Evolutionary conservation across 2,797 vertebrate species (phyloP).

Genomic region (Botia kubotai): DNA sequence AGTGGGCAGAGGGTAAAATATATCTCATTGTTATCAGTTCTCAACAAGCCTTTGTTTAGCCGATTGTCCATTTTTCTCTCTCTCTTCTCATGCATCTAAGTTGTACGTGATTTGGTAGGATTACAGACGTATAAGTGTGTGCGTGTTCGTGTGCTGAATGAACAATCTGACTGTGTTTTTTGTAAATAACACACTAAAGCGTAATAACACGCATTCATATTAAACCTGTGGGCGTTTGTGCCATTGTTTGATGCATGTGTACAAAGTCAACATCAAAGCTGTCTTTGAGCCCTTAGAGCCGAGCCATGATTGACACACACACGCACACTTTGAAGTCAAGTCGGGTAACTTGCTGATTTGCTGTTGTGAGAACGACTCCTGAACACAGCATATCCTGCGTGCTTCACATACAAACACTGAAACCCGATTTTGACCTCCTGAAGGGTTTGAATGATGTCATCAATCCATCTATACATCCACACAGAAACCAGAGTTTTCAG

Average conservation of each 20-base stretch:
- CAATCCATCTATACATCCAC: not conserved
- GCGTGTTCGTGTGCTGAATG: not conserved
- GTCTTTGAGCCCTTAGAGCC: slow-evolving; percentile 42
- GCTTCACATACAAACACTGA: slow-evolving; percentile 30
- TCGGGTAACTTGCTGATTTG: slow-evolving; percentile 20
- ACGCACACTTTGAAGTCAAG: slow-evolving; percentile 50
- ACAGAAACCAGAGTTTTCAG: not conserved
- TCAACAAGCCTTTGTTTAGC: slow-evolving; percentile 38
- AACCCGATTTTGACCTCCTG: not conserved
- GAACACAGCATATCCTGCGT: slow-evolving; percentile 40
- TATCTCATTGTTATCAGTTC: slow-evolving; percentile 48
- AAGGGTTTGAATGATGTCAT: not conserved
- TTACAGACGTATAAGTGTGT: slow-evolving; percentile 17
- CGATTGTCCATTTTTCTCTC: slow-evolving; percentile 6
- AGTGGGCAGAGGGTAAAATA: slow-evolving; percentile 33
- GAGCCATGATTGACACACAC: slow-evolving; percentile 20
- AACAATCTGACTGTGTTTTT: not conserved
- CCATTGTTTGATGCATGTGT: slow-evolving; percentile 42
- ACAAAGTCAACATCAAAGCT: slow-evolving; percentile 58
- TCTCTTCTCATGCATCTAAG: not conserved
- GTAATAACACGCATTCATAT: slow-evolving; percentile 32
- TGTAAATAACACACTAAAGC: slow-evolving; percentile 20
- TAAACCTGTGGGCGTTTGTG: slow-evolving; percentile 29
- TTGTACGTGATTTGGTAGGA: slow-evolving; percentile 8
- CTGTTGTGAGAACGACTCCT: slow-evolving; percentile 35